A percentile compares a stretch with the other conserved stretches of the same genome.
phyloP scores from a whole-genome alignment of 2,113 vertebrate species.

The Bombycilla garrulus region DNA sequence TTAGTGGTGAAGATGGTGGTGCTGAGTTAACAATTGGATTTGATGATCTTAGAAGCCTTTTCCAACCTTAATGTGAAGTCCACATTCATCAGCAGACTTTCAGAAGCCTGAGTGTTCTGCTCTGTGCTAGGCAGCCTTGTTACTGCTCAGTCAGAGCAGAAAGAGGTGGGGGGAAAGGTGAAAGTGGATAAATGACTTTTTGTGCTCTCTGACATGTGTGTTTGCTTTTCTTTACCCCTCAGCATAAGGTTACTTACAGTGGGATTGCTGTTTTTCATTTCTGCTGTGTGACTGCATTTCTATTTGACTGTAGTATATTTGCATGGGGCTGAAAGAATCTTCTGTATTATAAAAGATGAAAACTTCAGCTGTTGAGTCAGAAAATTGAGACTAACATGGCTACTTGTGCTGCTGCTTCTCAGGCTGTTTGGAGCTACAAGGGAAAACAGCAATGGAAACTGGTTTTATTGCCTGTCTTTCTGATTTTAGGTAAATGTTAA shows the following conservation, averaged over 20 bases:
- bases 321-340: conserved; percentile 72
- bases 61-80: neutral
- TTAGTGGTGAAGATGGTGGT: neutral
- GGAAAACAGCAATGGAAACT: conserved; percentile 6
- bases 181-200: conserved; percentile 4
- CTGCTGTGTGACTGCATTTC: conserved; percentile 44
- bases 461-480: conserved; percentile 6
- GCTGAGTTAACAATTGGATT: neutral
- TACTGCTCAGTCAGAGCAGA: neutral
- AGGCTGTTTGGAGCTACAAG: neutral
- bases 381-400: conserved; percentile 32
- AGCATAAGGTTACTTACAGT: conserved; percentile 9
- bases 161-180: neutral
- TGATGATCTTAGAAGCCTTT: neutral
- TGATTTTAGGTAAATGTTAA: conserved; percentile 70
- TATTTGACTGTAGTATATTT: conserved; percentile 54
- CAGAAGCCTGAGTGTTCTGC: neutral
- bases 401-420: conserved; percentile 15
- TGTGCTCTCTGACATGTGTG: neutral
- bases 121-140: neutral
- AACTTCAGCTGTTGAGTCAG: conserved; percentile 49
- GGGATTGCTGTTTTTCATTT: neutral
- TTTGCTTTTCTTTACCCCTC: neutral
- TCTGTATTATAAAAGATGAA: conserved; percentile 61
- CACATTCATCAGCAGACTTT: neutral